A percentile compares a stretch with the other conserved stretches of the same genome.
phyloP scores from a whole-genome alignment of 2,888 invertebrate genomes.

The Meloe dianella region DNA sequence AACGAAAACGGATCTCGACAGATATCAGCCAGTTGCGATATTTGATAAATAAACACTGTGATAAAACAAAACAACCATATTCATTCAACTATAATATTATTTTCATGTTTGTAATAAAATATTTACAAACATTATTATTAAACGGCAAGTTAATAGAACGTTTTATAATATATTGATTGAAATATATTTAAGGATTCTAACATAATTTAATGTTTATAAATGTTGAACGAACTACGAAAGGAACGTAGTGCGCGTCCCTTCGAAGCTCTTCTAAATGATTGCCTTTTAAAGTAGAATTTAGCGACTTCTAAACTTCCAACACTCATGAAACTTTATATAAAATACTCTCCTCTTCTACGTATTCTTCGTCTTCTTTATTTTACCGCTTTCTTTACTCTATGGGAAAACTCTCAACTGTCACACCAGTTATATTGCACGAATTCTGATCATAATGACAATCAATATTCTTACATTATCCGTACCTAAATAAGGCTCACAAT shows the following conservation, averaged over 20 bases:
- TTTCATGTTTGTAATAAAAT: background rate
- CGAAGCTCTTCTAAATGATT: constrained; percentile 38
- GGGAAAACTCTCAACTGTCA: constrained; percentile 38
- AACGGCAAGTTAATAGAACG: background rate
- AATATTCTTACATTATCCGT: background rate
- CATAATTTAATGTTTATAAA: constrained; percentile 8
- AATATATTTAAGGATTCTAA: background rate
- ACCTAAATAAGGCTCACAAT: too few relatives aligned
- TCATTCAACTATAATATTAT: background rate
- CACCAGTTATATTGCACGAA: constrained; percentile 37
- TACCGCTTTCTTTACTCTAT: background rate
- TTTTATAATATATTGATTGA: constrained; percentile 1
- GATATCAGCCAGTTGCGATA: constrained; percentile 33
- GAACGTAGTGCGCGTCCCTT: background rate
- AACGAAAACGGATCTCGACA: constrained; percentile 34
- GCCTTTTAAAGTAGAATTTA: constrained; percentile 57
- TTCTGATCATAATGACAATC: constrained; percentile 1
- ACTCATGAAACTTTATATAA: constrained; percentile 47
- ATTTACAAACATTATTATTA: background rate
- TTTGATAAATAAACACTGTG: constrained; percentile 34
- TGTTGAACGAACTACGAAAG: background rate
- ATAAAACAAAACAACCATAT: constrained; percentile 16
- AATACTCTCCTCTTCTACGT: constrained; percentile 24
- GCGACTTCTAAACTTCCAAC: constrained; percentile 47
- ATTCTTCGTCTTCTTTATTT: background rate